Conservation (phyloP, 1,140 invertebrate species). For the Capitella teleta region DNA sequence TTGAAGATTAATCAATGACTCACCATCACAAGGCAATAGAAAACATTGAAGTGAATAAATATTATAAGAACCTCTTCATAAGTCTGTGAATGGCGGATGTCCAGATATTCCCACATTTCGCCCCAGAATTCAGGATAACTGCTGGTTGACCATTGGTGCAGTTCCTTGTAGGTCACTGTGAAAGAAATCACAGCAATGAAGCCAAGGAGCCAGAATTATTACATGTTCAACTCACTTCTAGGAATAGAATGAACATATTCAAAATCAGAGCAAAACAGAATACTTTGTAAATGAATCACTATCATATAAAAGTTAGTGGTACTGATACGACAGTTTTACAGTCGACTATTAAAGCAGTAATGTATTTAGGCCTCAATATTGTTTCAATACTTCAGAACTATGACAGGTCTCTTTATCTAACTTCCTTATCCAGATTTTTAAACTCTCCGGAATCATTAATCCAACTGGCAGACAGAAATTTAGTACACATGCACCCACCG, state of each 20-base stretch:
- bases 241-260: background rate
- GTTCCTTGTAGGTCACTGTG: slow-evolving; percentile 42
- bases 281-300: background rate
- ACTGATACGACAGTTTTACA: background rate
- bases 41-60: background rate
- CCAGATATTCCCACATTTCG: slow-evolving; percentile 39
- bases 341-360: background rate
- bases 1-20: background rate
- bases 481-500: too few species aligned
- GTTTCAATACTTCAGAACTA: too few species aligned
- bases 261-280: background rate
- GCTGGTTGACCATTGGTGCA: slow-evolving; percentile 45
- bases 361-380: too few species aligned
- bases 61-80: slow-evolving; percentile 32
- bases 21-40: background rate
- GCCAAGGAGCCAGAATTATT: slow-evolving; percentile 12
- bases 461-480: too few species aligned
- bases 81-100: slow-evolving; percentile 32
- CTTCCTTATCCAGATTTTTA: too few species aligned
- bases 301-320: background rate
- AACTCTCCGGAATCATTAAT: too few species aligned
- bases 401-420: too few species aligned
- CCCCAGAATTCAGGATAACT: slow-evolving; percentile 45
- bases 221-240: background rate
- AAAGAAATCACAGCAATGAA: too few species aligned